Conservation (phyloP, 2,888 invertebrate species). For the Mimumesa dahlbomi region DNA sequence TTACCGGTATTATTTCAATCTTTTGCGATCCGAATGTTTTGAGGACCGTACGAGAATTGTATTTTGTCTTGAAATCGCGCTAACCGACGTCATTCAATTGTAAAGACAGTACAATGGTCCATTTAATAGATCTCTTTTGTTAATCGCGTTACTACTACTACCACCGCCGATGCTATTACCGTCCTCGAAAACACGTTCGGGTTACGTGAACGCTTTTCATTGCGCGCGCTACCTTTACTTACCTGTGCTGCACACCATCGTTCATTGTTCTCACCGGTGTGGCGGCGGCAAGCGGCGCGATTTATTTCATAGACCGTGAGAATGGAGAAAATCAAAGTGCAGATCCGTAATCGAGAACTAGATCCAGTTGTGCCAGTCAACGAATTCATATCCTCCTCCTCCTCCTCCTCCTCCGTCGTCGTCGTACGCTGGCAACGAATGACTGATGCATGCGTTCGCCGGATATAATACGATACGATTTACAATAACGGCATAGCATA, state of each 20-base stretch:
- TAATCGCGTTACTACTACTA: constrained; percentile 40
- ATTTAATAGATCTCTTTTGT: constrained; percentile 56
- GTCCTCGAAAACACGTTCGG: constrained; percentile 29
- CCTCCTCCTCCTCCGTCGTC: background rate
- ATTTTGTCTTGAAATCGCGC: constrained; percentile 29
- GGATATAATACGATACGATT: constrained; percentile 46
- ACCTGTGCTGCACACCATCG: background rate
- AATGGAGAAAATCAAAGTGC: constrained; percentile 34
- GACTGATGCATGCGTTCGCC: constrained; percentile 39
- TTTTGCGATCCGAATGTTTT: constrained; percentile 20
- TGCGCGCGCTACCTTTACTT: constrained; percentile 10
- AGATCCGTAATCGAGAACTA: background rate
- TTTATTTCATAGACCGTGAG: constrained; percentile 45
- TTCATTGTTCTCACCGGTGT: constrained; percentile 22
- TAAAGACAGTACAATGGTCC: constrained; percentile 49
- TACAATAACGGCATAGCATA: constrained; percentile 15
- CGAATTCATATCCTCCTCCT: constrained; percentile 17
- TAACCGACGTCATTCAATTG: constrained; percentile 41
- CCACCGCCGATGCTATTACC: constrained; percentile 36
- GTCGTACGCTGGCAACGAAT: background rate
- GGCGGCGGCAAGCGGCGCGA: constrained; percentile 21
- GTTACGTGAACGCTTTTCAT: constrained; percentile 38
- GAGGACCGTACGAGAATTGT: constrained; percentile 33
- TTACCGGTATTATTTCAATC: constrained; percentile 46
- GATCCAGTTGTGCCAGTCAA: constrained; percentile 9